Evolutionary conservation across 2,797 vertebrate genomes (phyloP).

Genomic region (Spatula versicolor): DNA sequence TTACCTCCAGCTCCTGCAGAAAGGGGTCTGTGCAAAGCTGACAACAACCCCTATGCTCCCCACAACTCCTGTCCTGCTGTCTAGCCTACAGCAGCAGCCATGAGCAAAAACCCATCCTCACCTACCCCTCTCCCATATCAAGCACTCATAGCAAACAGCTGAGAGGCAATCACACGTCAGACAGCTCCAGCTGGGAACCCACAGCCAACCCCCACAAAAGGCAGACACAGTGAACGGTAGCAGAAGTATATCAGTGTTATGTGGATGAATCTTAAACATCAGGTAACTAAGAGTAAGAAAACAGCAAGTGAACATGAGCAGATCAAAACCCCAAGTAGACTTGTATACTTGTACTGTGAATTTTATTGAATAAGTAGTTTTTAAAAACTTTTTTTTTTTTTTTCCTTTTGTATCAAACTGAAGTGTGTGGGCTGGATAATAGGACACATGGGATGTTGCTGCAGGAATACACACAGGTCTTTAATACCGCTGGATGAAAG

Average conservation of each 20-base stretch:
- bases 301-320: background rate
- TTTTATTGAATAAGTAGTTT: background rate
- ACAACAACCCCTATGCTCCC: rapidly evolving
- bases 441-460: background rate
- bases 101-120: rapidly evolving
- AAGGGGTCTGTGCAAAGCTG: rapidly evolving
- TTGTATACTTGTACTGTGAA: too few species aligned
- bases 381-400: background rate
- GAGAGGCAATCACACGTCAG: background rate
- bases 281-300: background rate
- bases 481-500: rapidly evolving
- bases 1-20: background rate
- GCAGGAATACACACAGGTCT: background rate
- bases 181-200: background rate
- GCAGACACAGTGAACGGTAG: background rate
- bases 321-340: background rate
- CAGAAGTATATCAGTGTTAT: rapidly evolving
- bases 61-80: rapidly evolving
- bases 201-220: background rate
- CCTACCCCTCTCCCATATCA: background rate
- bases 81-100: rapidly evolving
- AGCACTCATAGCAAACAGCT: background rate
- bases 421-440: background rate
- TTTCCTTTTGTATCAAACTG: background rate
- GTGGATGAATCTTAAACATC: rapidly evolving